Conservation (phyloP, 2,888 invertebrate genomes). For the Lasius fuliginosus region DNA sequence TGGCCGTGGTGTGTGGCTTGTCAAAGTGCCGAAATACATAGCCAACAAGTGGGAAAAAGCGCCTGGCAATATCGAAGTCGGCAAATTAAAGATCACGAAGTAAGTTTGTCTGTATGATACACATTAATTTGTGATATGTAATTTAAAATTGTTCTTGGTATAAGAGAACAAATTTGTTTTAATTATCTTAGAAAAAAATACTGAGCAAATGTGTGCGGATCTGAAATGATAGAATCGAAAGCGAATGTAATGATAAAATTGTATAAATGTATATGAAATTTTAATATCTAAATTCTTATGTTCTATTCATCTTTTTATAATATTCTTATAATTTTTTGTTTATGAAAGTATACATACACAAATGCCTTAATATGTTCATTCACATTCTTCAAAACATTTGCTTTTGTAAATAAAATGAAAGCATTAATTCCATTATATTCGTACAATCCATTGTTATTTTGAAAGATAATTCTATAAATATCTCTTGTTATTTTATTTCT, state of each 20-base stretch:
- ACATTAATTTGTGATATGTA: neutral
- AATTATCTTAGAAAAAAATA: too few relatives aligned
- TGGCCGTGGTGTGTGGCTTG: slow-evolving; percentile 97
- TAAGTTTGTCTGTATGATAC: slow-evolving; percentile 81
- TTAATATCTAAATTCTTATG: neutral
- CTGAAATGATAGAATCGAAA: too few relatives aligned
- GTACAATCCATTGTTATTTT: too few relatives aligned
- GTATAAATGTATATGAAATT: neutral
- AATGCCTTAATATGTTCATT: neutral
- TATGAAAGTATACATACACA: neutral
- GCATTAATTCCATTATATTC: too few relatives aligned
- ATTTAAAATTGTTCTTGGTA: too few relatives aligned
- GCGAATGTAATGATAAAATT: too few relatives aligned
- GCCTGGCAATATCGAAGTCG: slow-evolving; percentile 96
- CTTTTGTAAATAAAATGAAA: too few relatives aligned
- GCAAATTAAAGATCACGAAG: slow-evolving; percentile 95
- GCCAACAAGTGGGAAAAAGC: slow-evolving; percentile 98
- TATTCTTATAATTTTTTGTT: neutral
- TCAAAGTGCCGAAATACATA: slow-evolving; percentile 98
- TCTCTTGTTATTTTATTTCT: neutral
- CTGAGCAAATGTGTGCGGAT: too few relatives aligned
- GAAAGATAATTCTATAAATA: neutral
- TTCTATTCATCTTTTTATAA: neutral
- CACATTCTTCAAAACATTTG: too few relatives aligned
- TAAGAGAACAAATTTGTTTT: too few relatives aligned